A percentile compares a stretch with the other conserved stretches of the same genome.
These are phyloP conservation scores for Mesoclemmys tuberculata DNA, from an alignment of 2,113 vertebrate genomes.

Conservation along the genomic window DNA sequence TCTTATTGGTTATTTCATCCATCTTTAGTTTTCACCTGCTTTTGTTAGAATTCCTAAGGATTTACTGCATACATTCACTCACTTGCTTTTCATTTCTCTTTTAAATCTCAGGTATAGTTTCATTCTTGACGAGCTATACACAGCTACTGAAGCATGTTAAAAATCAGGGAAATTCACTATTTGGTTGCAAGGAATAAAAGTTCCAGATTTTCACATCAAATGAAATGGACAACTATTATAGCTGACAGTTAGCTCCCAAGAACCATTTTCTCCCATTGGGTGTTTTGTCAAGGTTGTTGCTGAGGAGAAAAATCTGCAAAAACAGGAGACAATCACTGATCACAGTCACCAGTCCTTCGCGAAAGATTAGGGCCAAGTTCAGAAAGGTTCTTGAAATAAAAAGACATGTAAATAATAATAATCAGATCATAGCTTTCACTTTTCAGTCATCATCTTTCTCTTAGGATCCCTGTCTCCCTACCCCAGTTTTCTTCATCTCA, in stretches of 20 bases:
- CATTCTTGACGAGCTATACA: rapidly evolving
- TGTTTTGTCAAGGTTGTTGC: background rate
- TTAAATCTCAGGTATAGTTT: background rate
- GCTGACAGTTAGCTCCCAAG: constrained; percentile 2
- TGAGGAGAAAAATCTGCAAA: background rate
- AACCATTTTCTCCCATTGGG: background rate
- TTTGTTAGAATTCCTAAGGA: constrained; percentile 35
- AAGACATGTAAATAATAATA: background rate
- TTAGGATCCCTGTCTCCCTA: background rate
- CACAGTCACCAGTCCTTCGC: rapidly evolving
- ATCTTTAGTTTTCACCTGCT: constrained; percentile 29
- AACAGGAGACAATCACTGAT: background rate
- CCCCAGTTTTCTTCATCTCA: background rate
- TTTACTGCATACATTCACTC: background rate
- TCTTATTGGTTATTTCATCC: background rate
- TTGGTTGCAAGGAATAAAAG: background rate
- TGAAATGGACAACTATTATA: background rate
- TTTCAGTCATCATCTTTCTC: background rate
- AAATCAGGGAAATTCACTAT: background rate
- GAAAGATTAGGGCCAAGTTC: background rate
- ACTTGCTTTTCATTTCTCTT: background rate
- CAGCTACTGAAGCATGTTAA: constrained; percentile 4
- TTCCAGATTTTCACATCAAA: background rate
- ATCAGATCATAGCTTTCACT: background rate
- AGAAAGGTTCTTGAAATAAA: constrained; percentile 9